Percentiles rank a stretch among this genome's conserved stretches.
phyloP scores from a whole-genome alignment of 1,140 invertebrate species.

The Ceratoteleas bidentatus region DNA sequence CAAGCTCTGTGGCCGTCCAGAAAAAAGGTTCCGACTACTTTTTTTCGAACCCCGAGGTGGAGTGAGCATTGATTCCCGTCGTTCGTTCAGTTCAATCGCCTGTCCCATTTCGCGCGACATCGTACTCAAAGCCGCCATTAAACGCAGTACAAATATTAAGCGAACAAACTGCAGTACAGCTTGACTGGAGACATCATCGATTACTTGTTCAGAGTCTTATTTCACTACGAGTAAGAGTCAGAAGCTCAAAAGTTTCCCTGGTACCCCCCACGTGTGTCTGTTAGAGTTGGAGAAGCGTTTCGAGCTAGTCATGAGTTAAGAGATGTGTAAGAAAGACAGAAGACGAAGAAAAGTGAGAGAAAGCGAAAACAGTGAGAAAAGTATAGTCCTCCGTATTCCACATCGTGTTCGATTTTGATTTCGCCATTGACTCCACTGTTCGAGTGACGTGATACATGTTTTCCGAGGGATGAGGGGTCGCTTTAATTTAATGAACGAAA shows the following conservation, averaged over 20 bases:
- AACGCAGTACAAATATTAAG: conserved; percentile 35
- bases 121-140: conserved; percentile 21
- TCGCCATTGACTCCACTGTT: conserved; percentile 60
- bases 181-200: conserved; percentile 10
- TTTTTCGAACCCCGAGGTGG: conserved; percentile 37
- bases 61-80: conserved; percentile 22
- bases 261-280: conserved; percentile 41
- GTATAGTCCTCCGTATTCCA: conserved; percentile 67
- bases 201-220: conserved; percentile 26
- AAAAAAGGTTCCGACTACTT: conserved; percentile 58
- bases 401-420: conserved; percentile 57
- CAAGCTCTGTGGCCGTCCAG: conserved; percentile 60
- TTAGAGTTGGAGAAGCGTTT: conserved; percentile 60
- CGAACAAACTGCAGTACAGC: conserved; percentile 8
- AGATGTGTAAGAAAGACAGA: conserved; percentile 17
- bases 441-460: conserved; percentile 61
- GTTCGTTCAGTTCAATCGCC: conserved; percentile 10
- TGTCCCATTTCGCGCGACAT: conserved; percentile 5
- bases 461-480: conserved; percentile 67
- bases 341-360: background rate
- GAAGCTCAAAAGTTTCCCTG: conserved; percentile 61
- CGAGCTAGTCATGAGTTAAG: conserved; percentile 72
- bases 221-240: conserved; percentile 21
- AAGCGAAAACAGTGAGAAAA: conserved; percentile 23
- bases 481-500: conserved; percentile 70